A percentile compares a stretch with the other conserved stretches of the same genome.
Evolutionary conservation across 2,888 invertebrate genomes (phyloP).

Genomic region (Epistrophe grossulariae): DNA sequence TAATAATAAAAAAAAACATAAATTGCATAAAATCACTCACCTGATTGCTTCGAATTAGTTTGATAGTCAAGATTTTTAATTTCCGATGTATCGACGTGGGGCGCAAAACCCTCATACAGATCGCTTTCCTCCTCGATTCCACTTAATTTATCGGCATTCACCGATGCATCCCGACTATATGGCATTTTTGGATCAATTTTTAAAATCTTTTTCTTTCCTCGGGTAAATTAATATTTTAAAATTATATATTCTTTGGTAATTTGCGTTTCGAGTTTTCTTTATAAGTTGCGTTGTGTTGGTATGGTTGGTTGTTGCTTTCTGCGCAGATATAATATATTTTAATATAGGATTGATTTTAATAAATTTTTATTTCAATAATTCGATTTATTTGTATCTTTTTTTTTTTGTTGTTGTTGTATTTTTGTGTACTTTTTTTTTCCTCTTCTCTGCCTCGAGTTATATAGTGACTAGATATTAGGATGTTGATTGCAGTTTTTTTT

Average conservation of each 20-base stretch:
- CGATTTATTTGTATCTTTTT: conserved; percentile 42
- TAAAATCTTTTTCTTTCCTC: conserved; percentile 9
- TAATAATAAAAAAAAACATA: conserved; percentile 14
- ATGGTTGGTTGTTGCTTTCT: conserved; percentile 11
- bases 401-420: conserved; percentile 4
- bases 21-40: conserved; percentile 77
- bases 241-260: conserved; percentile 70
- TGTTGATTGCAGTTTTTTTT: conserved; percentile 56
- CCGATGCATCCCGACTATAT: conserved; percentile 82
- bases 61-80: conserved; percentile 86
- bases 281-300: neutral
- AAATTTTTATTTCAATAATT: conserved; percentile 47
- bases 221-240: conserved; percentile 10
- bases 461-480: conserved; percentile 63
- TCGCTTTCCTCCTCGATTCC: conserved; percentile 91
- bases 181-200: conserved; percentile 80
- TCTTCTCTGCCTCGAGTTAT: conserved; percentile 32
- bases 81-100: conserved; percentile 92
- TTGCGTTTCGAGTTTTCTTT: conserved; percentile 56
- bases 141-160: conserved; percentile 88
- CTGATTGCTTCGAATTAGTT: conserved; percentile 82
- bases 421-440: conserved; percentile 29
- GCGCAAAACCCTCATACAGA: conserved; percentile 91
- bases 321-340: conserved; percentile 33
- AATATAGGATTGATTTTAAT: conserved; percentile 34